Evolutionary conservation across 1,140 invertebrate species (phyloP).

Genomic region (Centruroides vittatus): DNA sequence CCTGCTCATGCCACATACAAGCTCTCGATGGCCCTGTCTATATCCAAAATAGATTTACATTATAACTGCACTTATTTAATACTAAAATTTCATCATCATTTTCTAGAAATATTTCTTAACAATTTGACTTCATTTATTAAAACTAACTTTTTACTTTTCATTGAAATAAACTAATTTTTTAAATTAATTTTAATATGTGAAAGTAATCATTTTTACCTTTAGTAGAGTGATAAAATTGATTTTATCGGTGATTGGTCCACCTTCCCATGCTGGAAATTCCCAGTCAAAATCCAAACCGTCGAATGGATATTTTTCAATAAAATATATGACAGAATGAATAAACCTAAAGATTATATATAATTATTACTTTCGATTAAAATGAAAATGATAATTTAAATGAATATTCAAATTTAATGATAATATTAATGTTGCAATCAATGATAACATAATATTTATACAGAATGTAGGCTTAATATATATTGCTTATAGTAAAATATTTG

Average conservation of each 20-base stretch:
- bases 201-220: slow-evolving; percentile 5
- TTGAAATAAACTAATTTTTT: too few relatives aligned
- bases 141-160: too few relatives aligned
- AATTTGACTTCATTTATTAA: too few relatives aligned
- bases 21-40: too few relatives aligned
- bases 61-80: too few relatives aligned
- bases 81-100: too few relatives aligned
- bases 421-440: too few relatives aligned
- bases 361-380: background rate
- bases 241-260: slow-evolving; percentile 23
- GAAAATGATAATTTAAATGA: background rate
- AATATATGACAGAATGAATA: slow-evolving; percentile 11
- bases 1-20: too few relatives aligned
- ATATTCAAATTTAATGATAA: background rate
- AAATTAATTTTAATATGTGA: background rate
- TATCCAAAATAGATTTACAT: too few relatives aligned
- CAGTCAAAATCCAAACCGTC: slow-evolving; percentile 76
- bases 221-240: slow-evolving; percentile 11
- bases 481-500: too few relatives aligned
- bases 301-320: slow-evolving; percentile 38
- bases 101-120: too few relatives aligned
- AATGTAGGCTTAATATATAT: too few relatives aligned
- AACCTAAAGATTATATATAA: slow-evolving; percentile 3
- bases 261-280: slow-evolving; percentile 62
- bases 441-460: background rate